Evolutionary conservation across 1,140 invertebrate species (phyloP), one percentile per base, ranked within the genome.

Genomic region (Cydia splendana): DNA sequence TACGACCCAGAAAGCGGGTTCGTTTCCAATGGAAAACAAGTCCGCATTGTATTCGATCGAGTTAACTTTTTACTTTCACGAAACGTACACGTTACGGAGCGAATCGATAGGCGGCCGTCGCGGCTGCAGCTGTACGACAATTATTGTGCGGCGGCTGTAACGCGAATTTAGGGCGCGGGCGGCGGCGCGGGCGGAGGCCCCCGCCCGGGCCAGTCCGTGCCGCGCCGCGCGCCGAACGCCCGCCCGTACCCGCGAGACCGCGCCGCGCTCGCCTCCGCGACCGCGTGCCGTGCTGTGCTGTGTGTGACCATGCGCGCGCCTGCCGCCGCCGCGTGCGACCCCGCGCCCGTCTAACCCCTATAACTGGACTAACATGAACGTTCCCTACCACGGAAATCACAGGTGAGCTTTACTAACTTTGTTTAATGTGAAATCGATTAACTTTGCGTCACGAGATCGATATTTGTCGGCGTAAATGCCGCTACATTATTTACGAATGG

Each of bases 61-160:
- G 88, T 90, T 91, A 91, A 91, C 85, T 91, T 92, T 92, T 91
- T 90, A 91, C 86, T 91, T 91, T 91, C 89, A 91, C 88, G 87
- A 88, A 87, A 88, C 86, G 87, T 87, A 84, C 81, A 77, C 77
- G 76, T 76, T 74, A 67, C 77, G 77, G 79, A 51, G 82, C 78
- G 88, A 89, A 91, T 92, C 91, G 89, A 92, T 92, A 88, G 87
- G 85, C 78, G 87, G 90, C 88, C 85, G 85, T 80, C 87, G 85
- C 81, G 88, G 89, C 84, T 88, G 90, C 90, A 89, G 88, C 81
- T 78, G 85, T 83, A 84, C 88, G 86, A 90, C 91, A 91, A 88
- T 92, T 91, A 92, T 89, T 88, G 88, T 89, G 89, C 88, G 51
- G 75, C 84, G 88, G 85, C 82, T 88, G 86, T 86, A 87, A 86